These are phyloP conservation scores for Sorex araneus DNA, from an alignment of 2,113 vertebrate species.

Conservation along the genomic window DNA sequence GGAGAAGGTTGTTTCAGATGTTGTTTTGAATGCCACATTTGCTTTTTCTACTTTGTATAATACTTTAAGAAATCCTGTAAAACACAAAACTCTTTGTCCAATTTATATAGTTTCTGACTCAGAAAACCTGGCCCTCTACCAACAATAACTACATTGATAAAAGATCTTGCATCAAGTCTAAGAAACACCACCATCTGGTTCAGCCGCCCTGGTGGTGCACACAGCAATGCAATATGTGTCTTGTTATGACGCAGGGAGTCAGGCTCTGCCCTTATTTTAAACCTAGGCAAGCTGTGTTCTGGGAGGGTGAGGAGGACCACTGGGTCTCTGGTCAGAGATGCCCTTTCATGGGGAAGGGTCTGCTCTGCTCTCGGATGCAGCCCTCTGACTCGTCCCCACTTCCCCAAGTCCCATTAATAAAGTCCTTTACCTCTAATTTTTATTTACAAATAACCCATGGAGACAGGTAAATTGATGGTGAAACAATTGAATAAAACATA, in stretches of 20 bases:
- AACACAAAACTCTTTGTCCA: constrained; percentile 46
- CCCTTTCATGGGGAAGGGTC: background rate
- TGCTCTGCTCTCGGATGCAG: background rate
- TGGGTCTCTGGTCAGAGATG: too few relatives aligned
- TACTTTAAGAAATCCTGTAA: constrained; percentile 56
- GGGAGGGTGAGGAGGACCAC: too few relatives aligned
- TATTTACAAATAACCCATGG: background rate
- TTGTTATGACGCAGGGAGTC: constrained; percentile 51
- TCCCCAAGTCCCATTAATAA: background rate
- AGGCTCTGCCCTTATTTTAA: constrained; percentile 6
- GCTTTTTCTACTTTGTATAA: background rate
- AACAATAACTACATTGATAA: constrained; percentile 25
- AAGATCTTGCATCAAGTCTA: constrained; percentile 1
- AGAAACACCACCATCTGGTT: constrained; percentile 48
- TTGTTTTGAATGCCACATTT: constrained; percentile 1
- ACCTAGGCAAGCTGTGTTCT: background rate
- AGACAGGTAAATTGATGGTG: background rate
- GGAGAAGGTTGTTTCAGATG: background rate
- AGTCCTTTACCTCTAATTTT: background rate
- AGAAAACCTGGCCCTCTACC: constrained; percentile 31
- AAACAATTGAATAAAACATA: background rate
- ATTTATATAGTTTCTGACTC: constrained; percentile 34
- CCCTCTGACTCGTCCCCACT: background rate
- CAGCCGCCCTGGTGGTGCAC: constrained; percentile 48
- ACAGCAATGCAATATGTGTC: constrained; percentile 55